Evolutionary conservation across 2,113 vertebrate genomes (phyloP).

Genomic region (Panthera uncia): DNA sequence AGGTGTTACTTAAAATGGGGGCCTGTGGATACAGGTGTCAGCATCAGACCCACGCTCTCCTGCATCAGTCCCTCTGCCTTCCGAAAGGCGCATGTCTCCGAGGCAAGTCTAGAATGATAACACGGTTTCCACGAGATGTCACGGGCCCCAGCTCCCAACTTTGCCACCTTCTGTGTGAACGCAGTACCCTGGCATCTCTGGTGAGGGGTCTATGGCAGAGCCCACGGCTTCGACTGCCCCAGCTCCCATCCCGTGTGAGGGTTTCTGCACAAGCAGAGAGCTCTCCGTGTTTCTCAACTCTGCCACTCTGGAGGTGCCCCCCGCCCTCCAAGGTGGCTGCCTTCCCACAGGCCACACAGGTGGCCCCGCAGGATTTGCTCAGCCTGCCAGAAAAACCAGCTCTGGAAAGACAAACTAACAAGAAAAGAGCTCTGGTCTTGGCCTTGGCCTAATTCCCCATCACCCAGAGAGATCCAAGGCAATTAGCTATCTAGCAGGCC

Average conservation of each 20-base stretch:
- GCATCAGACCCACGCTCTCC: neutral
- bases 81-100: neutral
- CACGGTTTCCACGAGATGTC: neutral
- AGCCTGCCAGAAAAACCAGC: neutral
- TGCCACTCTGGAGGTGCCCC: neutral
- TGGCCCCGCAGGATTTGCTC: neutral
- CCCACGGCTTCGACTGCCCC: too few species aligned
- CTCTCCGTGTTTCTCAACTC: neutral
- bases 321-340: neutral
- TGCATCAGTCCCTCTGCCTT: neutral
- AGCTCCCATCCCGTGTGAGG: too few species aligned
- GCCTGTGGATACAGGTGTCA: neutral
- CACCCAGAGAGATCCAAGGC: neutral
- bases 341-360: neutral
- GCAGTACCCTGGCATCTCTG: accelerated
- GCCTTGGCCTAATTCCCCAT: neutral
- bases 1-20: neutral
- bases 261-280: neutral
- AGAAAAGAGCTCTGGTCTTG: neutral
- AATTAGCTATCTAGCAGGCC: neutral
- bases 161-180: neutral
- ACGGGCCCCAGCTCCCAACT: neutral
- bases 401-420: neutral
- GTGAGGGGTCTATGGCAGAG: neutral
- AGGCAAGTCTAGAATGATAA: neutral